Percentiles rank a stretch among this genome's conserved stretches.
Evolutionary conservation across 2,888 invertebrate species (phyloP).

Genomic region (Conchocele bisecta): DNA sequence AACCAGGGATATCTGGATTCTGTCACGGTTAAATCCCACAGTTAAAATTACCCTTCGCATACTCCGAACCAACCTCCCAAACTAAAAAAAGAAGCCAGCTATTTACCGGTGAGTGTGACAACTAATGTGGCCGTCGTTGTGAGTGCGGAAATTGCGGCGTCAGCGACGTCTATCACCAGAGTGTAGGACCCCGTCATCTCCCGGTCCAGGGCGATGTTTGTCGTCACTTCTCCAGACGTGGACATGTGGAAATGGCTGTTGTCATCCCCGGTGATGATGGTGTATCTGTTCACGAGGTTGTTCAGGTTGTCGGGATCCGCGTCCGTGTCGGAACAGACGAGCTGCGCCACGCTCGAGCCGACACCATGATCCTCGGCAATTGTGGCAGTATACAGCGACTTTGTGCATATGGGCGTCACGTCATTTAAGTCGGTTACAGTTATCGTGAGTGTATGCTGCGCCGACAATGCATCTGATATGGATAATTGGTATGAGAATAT

Average conservation of each 20-base stretch:
- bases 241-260: slow-evolving; percentile 45
- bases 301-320: too few relatives aligned
- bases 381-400: slow-evolving; percentile 44
- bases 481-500: neutral
- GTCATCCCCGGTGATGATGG: too few relatives aligned
- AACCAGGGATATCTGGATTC: too few relatives aligned
- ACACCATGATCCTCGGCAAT: too few relatives aligned
- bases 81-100: too few relatives aligned
- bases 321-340: too few relatives aligned
- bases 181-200: slow-evolving; percentile 55
- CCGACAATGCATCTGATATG: slow-evolving; percentile 35
- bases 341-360: too few relatives aligned
- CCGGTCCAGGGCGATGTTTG: slow-evolving; percentile 53
- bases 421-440: slow-evolving; percentile 70
- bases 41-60: too few relatives aligned
- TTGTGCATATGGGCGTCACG: slow-evolving; percentile 69
- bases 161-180: slow-evolving; percentile 35
- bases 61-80: too few relatives aligned
- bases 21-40: too few relatives aligned
- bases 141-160: slow-evolving; percentile 25
- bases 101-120: slow-evolving; percentile 49
- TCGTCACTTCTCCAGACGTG: slow-evolving; percentile 46
- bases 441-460: slow-evolving; percentile 61
- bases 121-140: slow-evolving; percentile 30
- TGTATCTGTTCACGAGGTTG: too few relatives aligned